Evolutionary conservation across 2,888 invertebrate species (phyloP).

Genomic region (Hyposoter dolosus): DNA sequence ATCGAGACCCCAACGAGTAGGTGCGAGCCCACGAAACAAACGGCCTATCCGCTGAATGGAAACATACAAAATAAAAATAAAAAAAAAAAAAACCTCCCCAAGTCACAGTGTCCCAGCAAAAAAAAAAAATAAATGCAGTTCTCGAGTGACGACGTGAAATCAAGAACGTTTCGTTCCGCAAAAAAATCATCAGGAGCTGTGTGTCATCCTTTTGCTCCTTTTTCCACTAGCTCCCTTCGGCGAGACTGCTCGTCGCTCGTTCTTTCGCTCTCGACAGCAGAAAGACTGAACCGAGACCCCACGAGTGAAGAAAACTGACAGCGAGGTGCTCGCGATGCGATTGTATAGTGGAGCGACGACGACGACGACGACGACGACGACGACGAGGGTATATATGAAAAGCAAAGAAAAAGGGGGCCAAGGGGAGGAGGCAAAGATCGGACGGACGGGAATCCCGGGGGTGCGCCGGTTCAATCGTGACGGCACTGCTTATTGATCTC

Average conservation of each 20-base stretch:
- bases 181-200: conserved; percentile 8
- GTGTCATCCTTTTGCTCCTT: no score
- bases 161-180: conserved; percentile 18
- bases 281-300: conserved; percentile 3
- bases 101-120: no score
- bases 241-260: neutral
- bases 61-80: neutral
- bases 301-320: conserved; percentile 9
- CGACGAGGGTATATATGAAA: no score
- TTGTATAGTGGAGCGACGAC: neutral
- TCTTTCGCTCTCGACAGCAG: neutral
- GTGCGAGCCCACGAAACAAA: no score
- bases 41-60: neutral
- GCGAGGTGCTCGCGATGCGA: neutral
- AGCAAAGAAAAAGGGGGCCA: conserved; percentile 25
- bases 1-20: neutral
- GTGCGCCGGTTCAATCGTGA: conserved; percentile 75
- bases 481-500: conserved; percentile 85
- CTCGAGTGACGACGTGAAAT: conserved; percentile 10
- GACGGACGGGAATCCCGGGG: conserved; percentile 64
- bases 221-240: neutral
- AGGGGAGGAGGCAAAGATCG: conserved; percentile 29
- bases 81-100: no score
- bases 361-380: no score
- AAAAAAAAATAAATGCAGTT: no score